These are phyloP conservation scores for Petrocephalus zakoni DNA, from an alignment of 2,113 vertebrate species.

Conservation along the genomic window DNA sequence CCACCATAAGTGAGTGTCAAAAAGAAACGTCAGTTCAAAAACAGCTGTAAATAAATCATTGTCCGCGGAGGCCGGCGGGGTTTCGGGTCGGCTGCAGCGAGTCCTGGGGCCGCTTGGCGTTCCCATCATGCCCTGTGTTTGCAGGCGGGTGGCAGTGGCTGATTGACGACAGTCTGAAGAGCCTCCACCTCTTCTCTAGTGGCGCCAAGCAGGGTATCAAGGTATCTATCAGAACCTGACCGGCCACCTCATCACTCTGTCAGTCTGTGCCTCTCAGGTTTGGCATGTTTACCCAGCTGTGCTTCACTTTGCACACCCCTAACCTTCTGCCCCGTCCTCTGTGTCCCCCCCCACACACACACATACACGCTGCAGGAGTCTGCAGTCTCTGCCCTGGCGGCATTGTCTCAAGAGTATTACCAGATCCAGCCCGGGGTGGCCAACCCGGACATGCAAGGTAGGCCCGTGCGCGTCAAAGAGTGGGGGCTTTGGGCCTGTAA, in stretches of 20 bases:
- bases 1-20: slow-evolving; percentile 66
- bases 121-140: background rate
- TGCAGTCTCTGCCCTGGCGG: slow-evolving; percentile 69
- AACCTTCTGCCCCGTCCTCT: background rate
- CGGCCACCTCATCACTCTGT: background rate
- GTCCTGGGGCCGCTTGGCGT: background rate
- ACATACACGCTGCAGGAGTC: slow-evolving; percentile 58
- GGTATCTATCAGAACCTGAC: slow-evolving; percentile 52
- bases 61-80: background rate
- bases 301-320: background rate
- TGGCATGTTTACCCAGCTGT: background rate
- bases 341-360: background rate
- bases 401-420: slow-evolving; percentile 76
- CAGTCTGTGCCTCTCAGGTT: background rate
- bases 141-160: slow-evolving; percentile 83
- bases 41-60: background rate
- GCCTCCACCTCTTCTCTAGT: slow-evolving; percentile 67
- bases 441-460: slow-evolving; percentile 67
- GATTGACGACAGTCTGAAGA: slow-evolving; percentile 78
- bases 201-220: slow-evolving; percentile 62
- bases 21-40: background rate
- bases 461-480: slow-evolving; percentile 6
- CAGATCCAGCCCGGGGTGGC: slow-evolving; percentile 53
- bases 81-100: background rate
- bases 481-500: background rate